These are phyloP conservation scores for Plagodis pulveraria DNA, from an alignment of 2,888 invertebrate species.

Conservation along the genomic window DNA sequence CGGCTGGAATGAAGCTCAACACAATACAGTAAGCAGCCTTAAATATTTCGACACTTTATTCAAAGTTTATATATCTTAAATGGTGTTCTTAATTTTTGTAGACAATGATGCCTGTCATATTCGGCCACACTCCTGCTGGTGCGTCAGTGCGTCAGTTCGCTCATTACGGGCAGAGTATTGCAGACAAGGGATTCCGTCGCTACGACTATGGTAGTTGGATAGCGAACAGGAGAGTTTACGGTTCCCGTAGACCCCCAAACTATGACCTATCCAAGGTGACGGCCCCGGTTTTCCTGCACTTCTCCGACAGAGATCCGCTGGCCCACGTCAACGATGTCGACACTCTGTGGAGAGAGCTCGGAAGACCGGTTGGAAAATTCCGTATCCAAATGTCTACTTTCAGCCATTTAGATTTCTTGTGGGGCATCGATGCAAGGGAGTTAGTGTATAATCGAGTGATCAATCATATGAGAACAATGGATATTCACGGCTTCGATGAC, in stretches of 20 bases:
- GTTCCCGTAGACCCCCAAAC: slow-evolving; percentile 79
- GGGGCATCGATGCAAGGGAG: slow-evolving; percentile 85
- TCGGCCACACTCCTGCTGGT: slow-evolving; percentile 89
- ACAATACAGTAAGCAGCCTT: slow-evolving; percentile 57
- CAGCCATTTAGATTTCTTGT: slow-evolving; percentile 89
- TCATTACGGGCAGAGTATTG: slow-evolving; percentile 89
- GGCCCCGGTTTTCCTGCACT: slow-evolving; percentile 87
- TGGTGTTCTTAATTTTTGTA: not conserved
- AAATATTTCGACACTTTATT: not conserved
- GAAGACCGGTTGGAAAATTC: slow-evolving; percentile 83
- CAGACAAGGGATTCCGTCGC: slow-evolving; percentile 79
- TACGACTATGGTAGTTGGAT: slow-evolving; percentile 81
- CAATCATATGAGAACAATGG: slow-evolving; percentile 70
- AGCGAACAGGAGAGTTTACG: slow-evolving; percentile 83
- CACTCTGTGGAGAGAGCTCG: slow-evolving; percentile 78
- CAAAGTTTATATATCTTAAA: not conserved
- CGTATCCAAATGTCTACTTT: slow-evolving; percentile 83
- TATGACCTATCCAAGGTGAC: slow-evolving; percentile 85
- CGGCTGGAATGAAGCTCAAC: slow-evolving; percentile 85
- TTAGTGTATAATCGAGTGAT: slow-evolving; percentile 85
- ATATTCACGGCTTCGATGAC: slow-evolving; percentile 36
- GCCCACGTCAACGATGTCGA: slow-evolving; percentile 84
- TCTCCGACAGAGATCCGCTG: slow-evolving; percentile 87
- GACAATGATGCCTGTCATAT: slow-evolving; percentile 86
- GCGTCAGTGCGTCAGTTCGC: slow-evolving; percentile 88